Conservation (phyloP, 2,888 invertebrate species). For the Drosophila yooni region DNA sequence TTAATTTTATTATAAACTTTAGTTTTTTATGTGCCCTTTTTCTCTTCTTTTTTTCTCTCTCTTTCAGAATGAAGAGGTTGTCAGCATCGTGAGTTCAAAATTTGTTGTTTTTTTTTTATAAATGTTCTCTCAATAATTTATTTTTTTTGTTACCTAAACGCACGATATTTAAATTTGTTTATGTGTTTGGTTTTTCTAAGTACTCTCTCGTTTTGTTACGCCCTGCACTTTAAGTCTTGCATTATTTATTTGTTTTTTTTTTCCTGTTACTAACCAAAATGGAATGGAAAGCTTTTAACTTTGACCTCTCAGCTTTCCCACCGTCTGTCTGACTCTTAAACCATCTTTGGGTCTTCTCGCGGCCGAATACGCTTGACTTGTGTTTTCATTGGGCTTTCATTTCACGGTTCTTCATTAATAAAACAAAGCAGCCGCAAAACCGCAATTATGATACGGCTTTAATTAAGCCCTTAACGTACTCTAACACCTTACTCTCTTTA, state of each 20-base stretch:
- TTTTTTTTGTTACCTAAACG: conserved; percentile 27
- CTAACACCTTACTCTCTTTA: conserved; percentile 16
- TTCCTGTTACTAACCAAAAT: conserved; percentile 36
- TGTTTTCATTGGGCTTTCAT: conserved; percentile 49
- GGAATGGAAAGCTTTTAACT: conserved; percentile 43
- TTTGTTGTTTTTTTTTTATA: conserved; percentile 45
- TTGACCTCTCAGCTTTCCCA: conserved; percentile 55
- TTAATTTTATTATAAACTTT: conserved; percentile 52
- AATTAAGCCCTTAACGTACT: conserved; percentile 51
- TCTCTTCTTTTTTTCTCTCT: conserved; percentile 77
- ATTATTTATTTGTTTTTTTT: conserved; percentile 19
- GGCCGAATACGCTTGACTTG: conserved; percentile 43
- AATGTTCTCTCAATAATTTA: conserved; percentile 36
- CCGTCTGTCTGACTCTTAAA: conserved; percentile 18
- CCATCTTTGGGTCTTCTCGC: conserved; percentile 5
- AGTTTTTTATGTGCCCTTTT: conserved; percentile 71
- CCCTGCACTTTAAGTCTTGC: conserved; percentile 26
- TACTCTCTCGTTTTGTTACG: conserved; percentile 29
- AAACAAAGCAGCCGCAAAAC: conserved; percentile 42
- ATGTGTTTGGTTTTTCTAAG: too few relatives aligned
- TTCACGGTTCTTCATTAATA: conserved; percentile 49
- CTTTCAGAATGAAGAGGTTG: conserved; percentile 85
- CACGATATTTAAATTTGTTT: conserved; percentile 47
- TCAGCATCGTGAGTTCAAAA: conserved; percentile 84
- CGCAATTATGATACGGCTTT: conserved; percentile 52